Conservation (phyloP, 1,140 invertebrate species). For the Penaeus chinensis region DNA sequence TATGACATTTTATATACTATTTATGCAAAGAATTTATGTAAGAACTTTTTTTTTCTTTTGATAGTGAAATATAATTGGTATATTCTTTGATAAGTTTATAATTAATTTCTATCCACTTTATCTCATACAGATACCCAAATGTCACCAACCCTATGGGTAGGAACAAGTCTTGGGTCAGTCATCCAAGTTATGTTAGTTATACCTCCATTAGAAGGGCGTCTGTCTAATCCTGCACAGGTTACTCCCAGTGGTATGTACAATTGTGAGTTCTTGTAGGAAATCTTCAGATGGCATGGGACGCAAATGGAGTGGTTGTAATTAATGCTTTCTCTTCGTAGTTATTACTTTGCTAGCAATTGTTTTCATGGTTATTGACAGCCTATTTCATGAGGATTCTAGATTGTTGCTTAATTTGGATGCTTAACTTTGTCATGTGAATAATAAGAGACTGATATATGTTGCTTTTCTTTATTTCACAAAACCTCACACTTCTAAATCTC, state of each 20-base stretch:
- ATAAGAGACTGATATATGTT: background rate
- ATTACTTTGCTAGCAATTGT: background rate
- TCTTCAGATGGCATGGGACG: background rate
- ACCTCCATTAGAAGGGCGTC: constrained; percentile 81
- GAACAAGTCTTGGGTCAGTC: constrained; percentile 94
- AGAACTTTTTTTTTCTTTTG: too few relatives aligned
- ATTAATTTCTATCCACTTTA: constrained; percentile 27
- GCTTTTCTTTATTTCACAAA: background rate
- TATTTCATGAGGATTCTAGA: too few relatives aligned
- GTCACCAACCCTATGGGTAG: constrained; percentile 93
- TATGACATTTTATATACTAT: too few relatives aligned
- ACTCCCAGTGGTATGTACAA: constrained; percentile 83
- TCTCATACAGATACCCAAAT: constrained; percentile 77
- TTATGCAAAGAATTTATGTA: too few relatives aligned
- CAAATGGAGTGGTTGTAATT: background rate
- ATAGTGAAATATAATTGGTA: too few relatives aligned
- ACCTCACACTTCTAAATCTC: background rate
- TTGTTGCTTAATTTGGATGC: too few relatives aligned
- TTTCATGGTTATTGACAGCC: background rate
- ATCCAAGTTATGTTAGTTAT: constrained; percentile 89
- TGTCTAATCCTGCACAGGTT: constrained; percentile 89
- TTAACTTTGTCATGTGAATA: background rate
- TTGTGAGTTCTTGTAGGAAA: background rate
- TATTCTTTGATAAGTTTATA: too few relatives aligned
- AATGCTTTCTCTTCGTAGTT: background rate